phyloP scores from a whole-genome alignment of 2,888 invertebrate species.

The Selenia dentaria region DNA sequence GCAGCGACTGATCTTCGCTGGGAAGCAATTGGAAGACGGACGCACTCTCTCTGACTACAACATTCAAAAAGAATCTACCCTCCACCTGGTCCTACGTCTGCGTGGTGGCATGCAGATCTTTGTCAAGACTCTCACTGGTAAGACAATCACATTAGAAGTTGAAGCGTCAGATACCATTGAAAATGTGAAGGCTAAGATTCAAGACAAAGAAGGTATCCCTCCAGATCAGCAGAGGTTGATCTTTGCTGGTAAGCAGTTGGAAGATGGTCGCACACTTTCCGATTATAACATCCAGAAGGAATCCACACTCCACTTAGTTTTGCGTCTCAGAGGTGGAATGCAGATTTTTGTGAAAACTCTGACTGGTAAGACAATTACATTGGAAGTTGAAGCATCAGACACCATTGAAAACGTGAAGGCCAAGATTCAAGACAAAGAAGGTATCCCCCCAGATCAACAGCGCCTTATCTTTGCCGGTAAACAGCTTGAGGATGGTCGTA shows the following conservation, averaged over 20 bases:
- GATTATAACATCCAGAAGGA: slow-evolving; percentile 73
- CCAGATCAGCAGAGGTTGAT: slow-evolving; percentile 69
- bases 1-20: slow-evolving; percentile 65
- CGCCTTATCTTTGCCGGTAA: slow-evolving; percentile 63
- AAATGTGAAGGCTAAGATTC: slow-evolving; percentile 70
- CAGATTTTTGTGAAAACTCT: slow-evolving; percentile 66
- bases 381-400: slow-evolving; percentile 62
- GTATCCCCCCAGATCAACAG: slow-evolving; percentile 66
- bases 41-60: slow-evolving; percentile 66
- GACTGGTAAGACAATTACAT: slow-evolving; percentile 61
- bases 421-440: slow-evolving; percentile 67
- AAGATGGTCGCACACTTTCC: slow-evolving; percentile 67
- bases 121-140: slow-evolving; percentile 66
- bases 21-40: slow-evolving; percentile 65
- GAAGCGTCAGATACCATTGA: slow-evolving; percentile 68
- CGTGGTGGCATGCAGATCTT: slow-evolving; percentile 72
- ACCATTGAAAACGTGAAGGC: slow-evolving; percentile 67
- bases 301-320: slow-evolving; percentile 62
- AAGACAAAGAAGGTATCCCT: slow-evolving; percentile 70
- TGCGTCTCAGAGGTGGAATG: slow-evolving; percentile 68
- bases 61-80: slow-evolving; percentile 67
- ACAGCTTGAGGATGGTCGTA: slow-evolving; percentile 63
- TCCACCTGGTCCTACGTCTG: slow-evolving; percentile 61
- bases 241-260: slow-evolving; percentile 68
- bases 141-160: slow-evolving; percentile 67